Conservation (phyloP, 2,888 invertebrate species). For the Drosophila eohydei region DNA sequence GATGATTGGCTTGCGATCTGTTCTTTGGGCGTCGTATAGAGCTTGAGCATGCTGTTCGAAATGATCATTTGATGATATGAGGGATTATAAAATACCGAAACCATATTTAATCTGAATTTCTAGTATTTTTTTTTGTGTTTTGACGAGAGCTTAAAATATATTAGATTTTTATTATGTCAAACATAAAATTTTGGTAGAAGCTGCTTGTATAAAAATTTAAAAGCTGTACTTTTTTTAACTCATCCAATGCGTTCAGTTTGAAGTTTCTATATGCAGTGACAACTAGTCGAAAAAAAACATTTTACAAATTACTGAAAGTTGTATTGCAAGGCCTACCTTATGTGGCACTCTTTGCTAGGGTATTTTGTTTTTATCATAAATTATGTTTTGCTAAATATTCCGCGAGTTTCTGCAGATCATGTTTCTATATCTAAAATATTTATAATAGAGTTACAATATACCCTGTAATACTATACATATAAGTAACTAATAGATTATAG, state of each 20-base stretch:
- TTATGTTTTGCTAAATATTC: no score
- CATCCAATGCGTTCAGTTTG: neutral
- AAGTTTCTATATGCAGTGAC: neutral
- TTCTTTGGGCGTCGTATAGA: neutral
- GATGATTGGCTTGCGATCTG: neutral
- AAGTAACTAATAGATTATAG: no score
- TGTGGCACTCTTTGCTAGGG: neutral
- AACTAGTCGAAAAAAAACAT: neutral
- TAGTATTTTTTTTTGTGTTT: neutral
- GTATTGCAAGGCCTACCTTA: slow-evolving; percentile 17
- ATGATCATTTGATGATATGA: neutral
- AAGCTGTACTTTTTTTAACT: neutral
- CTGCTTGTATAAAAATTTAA: slow-evolving; percentile 10
- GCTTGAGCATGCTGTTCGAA: neutral
- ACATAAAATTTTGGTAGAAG: slow-evolving; percentile 24
- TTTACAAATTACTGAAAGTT: neutral
- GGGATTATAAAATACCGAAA: neutral
- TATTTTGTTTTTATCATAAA: neutral
- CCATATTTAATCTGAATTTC: neutral
- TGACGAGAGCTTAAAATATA: neutral
- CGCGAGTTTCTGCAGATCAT: no score
- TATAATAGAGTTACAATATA: no score
- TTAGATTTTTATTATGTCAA: neutral
- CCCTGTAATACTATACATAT: no score
- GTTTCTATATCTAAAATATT: no score